Evolutionary conservation across 2,888 invertebrate genomes (phyloP), one percentile per base, ranked within the genome.

Genomic region (Drosophila merina): DNA sequence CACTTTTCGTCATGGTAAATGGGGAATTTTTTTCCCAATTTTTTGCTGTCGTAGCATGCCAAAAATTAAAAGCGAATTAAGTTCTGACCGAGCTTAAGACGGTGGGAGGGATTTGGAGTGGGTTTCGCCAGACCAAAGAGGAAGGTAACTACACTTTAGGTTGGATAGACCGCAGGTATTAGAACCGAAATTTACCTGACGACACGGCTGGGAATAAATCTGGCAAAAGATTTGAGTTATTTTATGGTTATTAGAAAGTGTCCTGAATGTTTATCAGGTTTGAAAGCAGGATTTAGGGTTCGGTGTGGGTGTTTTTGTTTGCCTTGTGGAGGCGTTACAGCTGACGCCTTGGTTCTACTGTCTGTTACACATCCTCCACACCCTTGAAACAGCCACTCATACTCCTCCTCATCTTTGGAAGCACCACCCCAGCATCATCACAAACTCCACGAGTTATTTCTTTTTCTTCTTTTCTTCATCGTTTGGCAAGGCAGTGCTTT

Each of bases 51-150:
- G 57, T 63, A 58, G 82, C 74, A 78, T 55, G 36, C 57, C 36
- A 72, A 68, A 76, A 86, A 86, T 76, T 83, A 80, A 75, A 77
- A 83, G 74, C 75, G 72, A 86, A 83, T 83, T 88, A 88, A 85
- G 63, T 59, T 55, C 57, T 57, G 55, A 54, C 33, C 44, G 31
- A 44, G 40, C 25, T 36, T 26, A 20, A 33, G 14, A 8, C 57
- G 44, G 25, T 30, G 20, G 33, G 56, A 31, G 57, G 31, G 20
- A 40, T 28, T 30, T 9, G 5, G 10, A 36, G 33, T 67, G 42
- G 62, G n/a, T 10, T 9, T 48, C 9, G 25, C 56, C 49, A 30
- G 40, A 12, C 8, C 14, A 30, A 6, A 10, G 6, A 28, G 33
- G 14, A 44, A 44, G 63, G 45, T 51, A 50, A 45, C 45, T 51